phyloP scores from a whole-genome alignment of 1,140 invertebrate genomes.

The Tribolium madens region DNA sequence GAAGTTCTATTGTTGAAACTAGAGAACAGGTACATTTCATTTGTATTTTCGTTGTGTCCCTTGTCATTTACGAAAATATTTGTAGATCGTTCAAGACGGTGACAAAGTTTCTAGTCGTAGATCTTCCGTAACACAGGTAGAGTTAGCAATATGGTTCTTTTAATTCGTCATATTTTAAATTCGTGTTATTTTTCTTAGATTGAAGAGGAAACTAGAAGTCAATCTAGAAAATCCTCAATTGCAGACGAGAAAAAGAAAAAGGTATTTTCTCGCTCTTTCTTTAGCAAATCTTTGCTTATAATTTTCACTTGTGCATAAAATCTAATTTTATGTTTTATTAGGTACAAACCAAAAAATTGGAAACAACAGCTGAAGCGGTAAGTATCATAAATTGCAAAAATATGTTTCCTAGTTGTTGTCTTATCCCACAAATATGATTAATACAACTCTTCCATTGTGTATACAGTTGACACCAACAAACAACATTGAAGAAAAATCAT shows the following conservation, averaged over 20 bases:
- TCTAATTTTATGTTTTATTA: conserved; percentile 1
- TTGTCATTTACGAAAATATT: conserved; percentile 25
- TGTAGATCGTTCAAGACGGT: conserved; percentile 61
- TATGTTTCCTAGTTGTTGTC: conserved; percentile 37
- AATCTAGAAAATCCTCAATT: conserved; percentile 74
- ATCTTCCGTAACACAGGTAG: conserved; percentile 62
- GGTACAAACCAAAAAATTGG: conserved; percentile 57
- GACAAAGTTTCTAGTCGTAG: conserved; percentile 60
- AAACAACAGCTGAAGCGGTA: conserved; percentile 62
- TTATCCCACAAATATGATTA: conserved; percentile 52
- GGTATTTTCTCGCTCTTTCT: conserved; percentile 55
- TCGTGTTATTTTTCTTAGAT: conserved; percentile 52
- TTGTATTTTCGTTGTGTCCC: conserved; percentile 17
- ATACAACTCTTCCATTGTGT: conserved; percentile 27
- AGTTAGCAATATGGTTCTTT: neutral
- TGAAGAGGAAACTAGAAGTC: conserved; percentile 71
- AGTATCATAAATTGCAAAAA: conserved; percentile 46
- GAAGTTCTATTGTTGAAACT: conserved; percentile 73
- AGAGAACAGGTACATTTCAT: conserved; percentile 59
- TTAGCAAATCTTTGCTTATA: neutral
- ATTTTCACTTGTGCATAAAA: neutral
- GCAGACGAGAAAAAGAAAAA: conserved; percentile 71
- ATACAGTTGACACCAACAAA: conserved; percentile 66
- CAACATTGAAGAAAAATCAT: conserved; percentile 64
- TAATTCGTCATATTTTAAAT: conserved; percentile 43